Conservation (phyloP, 2,888 invertebrate genomes). For the Fragum whitleyi region DNA sequence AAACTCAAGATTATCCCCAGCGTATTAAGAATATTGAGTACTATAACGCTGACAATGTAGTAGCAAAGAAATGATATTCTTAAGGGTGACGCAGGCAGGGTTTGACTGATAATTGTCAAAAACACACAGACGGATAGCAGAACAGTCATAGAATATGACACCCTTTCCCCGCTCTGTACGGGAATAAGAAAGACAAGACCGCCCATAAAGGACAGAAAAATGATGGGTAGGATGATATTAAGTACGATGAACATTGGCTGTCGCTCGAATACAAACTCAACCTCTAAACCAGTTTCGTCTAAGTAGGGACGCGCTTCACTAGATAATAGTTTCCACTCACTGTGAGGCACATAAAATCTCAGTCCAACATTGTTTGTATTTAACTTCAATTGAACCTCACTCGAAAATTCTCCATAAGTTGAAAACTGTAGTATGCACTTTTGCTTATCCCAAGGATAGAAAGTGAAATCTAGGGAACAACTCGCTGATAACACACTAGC, state of each 20-base stretch:
- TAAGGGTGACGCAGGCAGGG: background rate
- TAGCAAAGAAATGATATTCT: background rate
- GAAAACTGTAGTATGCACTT: background rate
- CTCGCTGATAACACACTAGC: background rate
- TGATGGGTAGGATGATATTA: background rate
- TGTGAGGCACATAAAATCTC: background rate
- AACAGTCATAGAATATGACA: background rate
- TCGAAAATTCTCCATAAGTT: background rate
- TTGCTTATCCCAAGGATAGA: constrained; percentile 20
- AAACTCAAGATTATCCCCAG: background rate
- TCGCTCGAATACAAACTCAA: too few relatives aligned
- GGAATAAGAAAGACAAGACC: background rate
- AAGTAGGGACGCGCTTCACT: too few relatives aligned
- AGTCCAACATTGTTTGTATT: background rate
- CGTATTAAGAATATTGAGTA: background rate
- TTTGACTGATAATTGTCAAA: background rate
- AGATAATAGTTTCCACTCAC: background rate
- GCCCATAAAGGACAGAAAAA: background rate
- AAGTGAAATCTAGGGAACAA: background rate
- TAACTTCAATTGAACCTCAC: background rate
- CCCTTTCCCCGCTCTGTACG: background rate
- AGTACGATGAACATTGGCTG: background rate
- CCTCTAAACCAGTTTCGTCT: too few relatives aligned
- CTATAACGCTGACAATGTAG: background rate
- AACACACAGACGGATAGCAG: background rate